Evolutionary conservation across 2,797 vertebrate genomes (phyloP).

Genomic region (Argyrosomus regius): DNA sequence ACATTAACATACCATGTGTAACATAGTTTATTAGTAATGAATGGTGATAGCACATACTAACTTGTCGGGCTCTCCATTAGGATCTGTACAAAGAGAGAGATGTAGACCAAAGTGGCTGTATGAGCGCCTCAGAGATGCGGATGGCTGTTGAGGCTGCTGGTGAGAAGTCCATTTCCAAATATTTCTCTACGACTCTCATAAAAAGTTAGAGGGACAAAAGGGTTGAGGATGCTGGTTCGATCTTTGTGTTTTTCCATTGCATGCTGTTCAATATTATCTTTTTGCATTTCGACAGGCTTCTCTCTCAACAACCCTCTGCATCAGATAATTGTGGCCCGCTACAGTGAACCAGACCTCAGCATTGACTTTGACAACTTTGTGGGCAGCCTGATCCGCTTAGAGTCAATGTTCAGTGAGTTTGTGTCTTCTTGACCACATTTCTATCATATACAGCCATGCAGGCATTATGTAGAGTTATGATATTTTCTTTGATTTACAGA

Average conservation of each 20-base stretch:
- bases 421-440: not conserved
- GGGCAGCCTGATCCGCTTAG: constrained; percentile 87
- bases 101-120: constrained; percentile 77
- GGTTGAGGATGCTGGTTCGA: not conserved
- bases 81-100: constrained; percentile 78
- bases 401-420: constrained; percentile 89
- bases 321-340: constrained; percentile 90
- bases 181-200: not conserved
- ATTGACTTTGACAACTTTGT: constrained; percentile 93
- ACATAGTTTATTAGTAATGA: not conserved
- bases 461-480: not conserved
- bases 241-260: not conserved
- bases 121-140: constrained; percentile 82
- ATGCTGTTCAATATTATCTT: not conserved
- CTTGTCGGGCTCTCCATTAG: constrained; percentile 53
- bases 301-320: constrained; percentile 87
- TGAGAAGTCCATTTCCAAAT: constrained; percentile 39
- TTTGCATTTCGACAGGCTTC: constrained; percentile 83
- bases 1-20: not conserved
- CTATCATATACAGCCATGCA: not conserved
- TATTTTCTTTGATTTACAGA: constrained; percentile 46
- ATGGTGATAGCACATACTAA: not conserved
- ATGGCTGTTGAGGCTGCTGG: constrained; percentile 78
- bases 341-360: constrained; percentile 84
- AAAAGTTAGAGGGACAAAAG: not conserved